phyloP scores from a whole-genome alignment of 2,113 vertebrate species.

The Tringa solitaria region DNA sequence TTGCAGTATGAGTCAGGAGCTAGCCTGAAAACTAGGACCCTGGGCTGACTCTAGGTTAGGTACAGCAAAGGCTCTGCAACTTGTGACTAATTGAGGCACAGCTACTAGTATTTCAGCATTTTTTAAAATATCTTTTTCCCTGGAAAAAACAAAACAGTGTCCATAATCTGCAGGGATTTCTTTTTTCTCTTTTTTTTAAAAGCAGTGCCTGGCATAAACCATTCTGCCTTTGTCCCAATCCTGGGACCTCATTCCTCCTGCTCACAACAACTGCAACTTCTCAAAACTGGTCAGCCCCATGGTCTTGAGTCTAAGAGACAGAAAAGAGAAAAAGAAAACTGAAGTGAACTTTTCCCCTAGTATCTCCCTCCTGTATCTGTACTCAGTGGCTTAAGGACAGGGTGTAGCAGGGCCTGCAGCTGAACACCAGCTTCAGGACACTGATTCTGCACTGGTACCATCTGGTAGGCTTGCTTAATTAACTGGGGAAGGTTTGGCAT shows the following conservation, averaged over 20 bases:
- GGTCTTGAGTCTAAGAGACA: not conserved
- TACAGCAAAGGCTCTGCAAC: not conserved
- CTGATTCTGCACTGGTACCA: not conserved
- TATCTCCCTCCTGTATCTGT: not conserved
- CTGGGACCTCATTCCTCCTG: not conserved
- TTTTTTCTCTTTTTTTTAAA: not conserved
- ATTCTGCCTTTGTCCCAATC: not conserved
- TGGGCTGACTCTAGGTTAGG: not conserved
- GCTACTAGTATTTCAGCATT: not conserved
- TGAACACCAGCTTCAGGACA: not conserved
- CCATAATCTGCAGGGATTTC: not conserved
- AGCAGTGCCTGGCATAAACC: not conserved
- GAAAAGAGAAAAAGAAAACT: not conserved
- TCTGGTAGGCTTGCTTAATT: constrained; percentile 28
- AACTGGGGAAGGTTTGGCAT: not conserved
- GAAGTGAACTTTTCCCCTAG: not conserved
- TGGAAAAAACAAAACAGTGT: not conserved
- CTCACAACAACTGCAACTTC: not conserved
- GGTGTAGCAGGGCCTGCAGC: not conserved
- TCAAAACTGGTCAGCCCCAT: not conserved
- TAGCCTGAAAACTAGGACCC: constrained; percentile 30
- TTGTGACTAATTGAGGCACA: not conserved
- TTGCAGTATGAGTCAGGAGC: not conserved
- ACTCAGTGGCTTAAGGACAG: not conserved
- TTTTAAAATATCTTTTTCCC: not conserved